Conservation (phyloP, 1,140 invertebrate genomes). For the Drosophila nikananu region DNA sequence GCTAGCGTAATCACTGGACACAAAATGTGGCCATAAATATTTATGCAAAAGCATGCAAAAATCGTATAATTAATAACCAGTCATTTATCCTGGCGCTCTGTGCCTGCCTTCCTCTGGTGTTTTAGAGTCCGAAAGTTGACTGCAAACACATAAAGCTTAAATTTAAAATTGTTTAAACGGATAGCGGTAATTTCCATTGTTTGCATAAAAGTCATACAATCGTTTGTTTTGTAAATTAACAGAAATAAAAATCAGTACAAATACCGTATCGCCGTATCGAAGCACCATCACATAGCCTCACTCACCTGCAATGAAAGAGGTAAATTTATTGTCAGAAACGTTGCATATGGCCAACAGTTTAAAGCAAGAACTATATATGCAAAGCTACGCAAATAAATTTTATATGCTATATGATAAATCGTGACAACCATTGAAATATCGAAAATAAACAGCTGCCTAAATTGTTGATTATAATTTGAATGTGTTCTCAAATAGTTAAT, state of each 20-base stretch:
- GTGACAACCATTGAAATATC: constrained; percentile 32
- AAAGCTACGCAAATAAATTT: constrained; percentile 1
- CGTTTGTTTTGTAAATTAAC: constrained; percentile 55
- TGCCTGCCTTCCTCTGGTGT: not conserved
- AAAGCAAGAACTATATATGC: constrained; percentile 39
- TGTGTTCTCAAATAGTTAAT: not conserved
- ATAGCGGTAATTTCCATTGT: constrained; percentile 36
- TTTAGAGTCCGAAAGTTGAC: not conserved
- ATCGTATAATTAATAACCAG: constrained; percentile 64
- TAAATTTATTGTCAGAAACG: constrained; percentile 26
- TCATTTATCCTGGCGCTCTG: constrained; percentile 38
- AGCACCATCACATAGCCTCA: constrained; percentile 11
- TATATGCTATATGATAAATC: constrained; percentile 11
- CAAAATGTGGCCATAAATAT: constrained; percentile 52
- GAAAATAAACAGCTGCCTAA: not conserved
- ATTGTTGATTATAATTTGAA: not conserved
- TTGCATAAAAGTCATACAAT: constrained; percentile 53
- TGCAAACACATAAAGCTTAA: constrained; percentile 26
- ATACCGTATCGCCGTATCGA: constrained; percentile 20
- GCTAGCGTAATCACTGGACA: constrained; percentile 47
- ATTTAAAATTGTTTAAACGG: constrained; percentile 29
- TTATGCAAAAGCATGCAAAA: constrained; percentile 37
- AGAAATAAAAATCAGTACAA: constrained; percentile 28
- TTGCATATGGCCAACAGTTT: constrained; percentile 18
- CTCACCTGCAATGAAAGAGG: constrained; percentile 68